A percentile compares a stretch with the other conserved stretches of the same genome.
Conservation (phyloP, 2,888 invertebrate genomes). For the Rotaria macrura region DNA sequence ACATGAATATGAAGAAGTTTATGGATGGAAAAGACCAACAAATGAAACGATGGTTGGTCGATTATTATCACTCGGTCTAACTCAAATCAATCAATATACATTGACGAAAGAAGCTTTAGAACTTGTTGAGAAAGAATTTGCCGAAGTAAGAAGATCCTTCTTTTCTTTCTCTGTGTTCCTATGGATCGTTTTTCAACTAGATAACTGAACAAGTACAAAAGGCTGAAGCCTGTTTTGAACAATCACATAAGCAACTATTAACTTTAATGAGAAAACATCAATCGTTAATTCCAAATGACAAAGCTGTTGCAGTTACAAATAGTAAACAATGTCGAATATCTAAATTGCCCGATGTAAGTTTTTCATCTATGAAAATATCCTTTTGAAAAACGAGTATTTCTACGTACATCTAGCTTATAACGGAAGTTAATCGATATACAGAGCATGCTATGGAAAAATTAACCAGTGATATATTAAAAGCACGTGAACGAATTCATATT, state of each 20-base stretch:
- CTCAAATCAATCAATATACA: neutral
- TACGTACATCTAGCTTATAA: slow-evolving; percentile 5
- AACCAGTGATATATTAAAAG: neutral
- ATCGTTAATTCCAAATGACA: neutral
- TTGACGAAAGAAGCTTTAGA: slow-evolving; percentile 12
- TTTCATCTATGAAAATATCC: too few relatives aligned
- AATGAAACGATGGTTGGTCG: slow-evolving; percentile 3
- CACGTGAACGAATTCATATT: slow-evolving; percentile 16
- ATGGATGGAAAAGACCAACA: slow-evolving; percentile 12
- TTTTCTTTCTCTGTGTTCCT: too few relatives aligned
- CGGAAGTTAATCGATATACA: slow-evolving; percentile 14
- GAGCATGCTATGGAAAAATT: slow-evolving; percentile 19
- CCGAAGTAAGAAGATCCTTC: neutral
- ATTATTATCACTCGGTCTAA: neutral
- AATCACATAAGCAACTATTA: neutral
- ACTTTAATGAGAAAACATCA: neutral
- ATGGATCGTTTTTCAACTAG: too few relatives aligned
- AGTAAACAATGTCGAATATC: neutral
- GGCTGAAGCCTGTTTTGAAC: slow-evolving; percentile 3
- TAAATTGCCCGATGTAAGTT: slow-evolving; percentile 10
- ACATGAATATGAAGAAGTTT: slow-evolving; percentile 14
- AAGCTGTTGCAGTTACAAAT: neutral
- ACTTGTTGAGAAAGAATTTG: neutral
- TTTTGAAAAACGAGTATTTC: too few relatives aligned
- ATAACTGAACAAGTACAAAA: neutral